These are phyloP conservation scores for Tokudaia tokunoshimensis DNA, from an alignment of 2,797 vertebrate species.

Conservation along the genomic window DNA sequence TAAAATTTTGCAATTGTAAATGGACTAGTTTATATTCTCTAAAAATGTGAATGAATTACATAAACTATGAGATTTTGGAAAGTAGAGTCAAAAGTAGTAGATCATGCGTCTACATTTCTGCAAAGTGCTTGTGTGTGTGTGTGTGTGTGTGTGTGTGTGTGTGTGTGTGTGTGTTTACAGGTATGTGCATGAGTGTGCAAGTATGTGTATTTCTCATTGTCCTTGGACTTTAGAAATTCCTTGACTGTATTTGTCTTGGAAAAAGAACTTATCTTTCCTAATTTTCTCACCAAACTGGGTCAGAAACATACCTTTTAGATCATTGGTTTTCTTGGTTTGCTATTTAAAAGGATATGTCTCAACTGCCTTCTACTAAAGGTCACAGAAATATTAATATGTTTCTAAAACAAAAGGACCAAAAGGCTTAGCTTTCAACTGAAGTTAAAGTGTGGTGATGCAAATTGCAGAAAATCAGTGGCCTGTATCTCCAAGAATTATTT, in stretches of 20 bases:
- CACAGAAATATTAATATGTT: conserved; percentile 88
- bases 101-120: background rate
- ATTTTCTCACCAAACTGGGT: conserved; percentile 70
- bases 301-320: conserved; percentile 71
- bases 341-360: conserved; percentile 84
- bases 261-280: conserved; percentile 66
- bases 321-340: conserved; percentile 81
- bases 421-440: conserved; percentile 84
- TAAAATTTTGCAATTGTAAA: background rate
- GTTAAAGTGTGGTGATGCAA: conserved; percentile 85
- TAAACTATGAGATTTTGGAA: background rate
- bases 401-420: conserved; percentile 85
- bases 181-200: background rate
- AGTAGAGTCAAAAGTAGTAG: background rate
- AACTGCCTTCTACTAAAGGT: conserved; percentile 88
- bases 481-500: conserved; percentile 88
- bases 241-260: background rate
- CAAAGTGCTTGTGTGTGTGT: background rate
- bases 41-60: background rate
- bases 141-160: background rate
- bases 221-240: background rate
- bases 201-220: background rate
- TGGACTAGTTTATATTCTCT: background rate
- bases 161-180: background rate
- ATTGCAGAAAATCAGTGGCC: conserved; percentile 88